Percentiles rank a stretch among this genome's conserved stretches.
Conservation (phyloP, 1,140 invertebrate species). For the Mycetomoellerius zeteki region DNA sequence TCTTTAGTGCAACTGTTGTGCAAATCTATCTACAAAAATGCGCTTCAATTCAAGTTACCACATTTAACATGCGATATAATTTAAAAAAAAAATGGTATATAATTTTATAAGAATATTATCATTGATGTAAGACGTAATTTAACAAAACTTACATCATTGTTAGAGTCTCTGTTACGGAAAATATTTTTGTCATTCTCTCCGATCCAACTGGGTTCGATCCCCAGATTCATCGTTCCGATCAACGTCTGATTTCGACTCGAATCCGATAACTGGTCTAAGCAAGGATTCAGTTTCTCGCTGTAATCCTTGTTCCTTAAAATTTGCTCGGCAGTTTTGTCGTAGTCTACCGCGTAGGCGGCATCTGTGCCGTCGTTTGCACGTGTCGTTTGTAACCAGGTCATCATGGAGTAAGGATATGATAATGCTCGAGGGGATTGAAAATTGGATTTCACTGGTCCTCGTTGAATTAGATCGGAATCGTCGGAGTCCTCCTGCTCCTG, state of each 20-base stretch:
- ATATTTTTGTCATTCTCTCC: constrained; percentile 1
- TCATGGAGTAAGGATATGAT: constrained; percentile 69
- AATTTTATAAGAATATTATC: not conserved
- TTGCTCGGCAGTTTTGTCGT: constrained; percentile 73
- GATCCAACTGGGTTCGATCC: not conserved
- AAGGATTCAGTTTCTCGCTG: constrained; percentile 74
- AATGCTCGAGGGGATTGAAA: constrained; percentile 45
- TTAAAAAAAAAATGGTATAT: not conserved
- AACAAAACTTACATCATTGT: constrained; percentile 19
- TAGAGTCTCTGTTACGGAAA: not conserved
- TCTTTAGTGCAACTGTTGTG: not conserved
- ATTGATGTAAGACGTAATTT: not conserved
- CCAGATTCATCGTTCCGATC: not conserved
- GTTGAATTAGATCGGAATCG: constrained; percentile 70
- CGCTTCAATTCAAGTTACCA: not conserved
- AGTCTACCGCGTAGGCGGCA: constrained; percentile 35
- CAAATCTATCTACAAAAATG: not conserved
- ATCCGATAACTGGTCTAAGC: constrained; percentile 70
- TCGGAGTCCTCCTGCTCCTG: constrained; percentile 25
- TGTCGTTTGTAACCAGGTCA: constrained; percentile 9
- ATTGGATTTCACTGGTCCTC: constrained; percentile 74
- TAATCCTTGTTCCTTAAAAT: constrained; percentile 74
- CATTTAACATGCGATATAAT: not conserved
- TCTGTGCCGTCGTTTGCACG: not conserved
- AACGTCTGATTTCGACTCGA: constrained; percentile 21